Evolutionary conservation across 2,113 vertebrate genomes (phyloP).

Genomic region (Casuarius casuarius): DNA sequence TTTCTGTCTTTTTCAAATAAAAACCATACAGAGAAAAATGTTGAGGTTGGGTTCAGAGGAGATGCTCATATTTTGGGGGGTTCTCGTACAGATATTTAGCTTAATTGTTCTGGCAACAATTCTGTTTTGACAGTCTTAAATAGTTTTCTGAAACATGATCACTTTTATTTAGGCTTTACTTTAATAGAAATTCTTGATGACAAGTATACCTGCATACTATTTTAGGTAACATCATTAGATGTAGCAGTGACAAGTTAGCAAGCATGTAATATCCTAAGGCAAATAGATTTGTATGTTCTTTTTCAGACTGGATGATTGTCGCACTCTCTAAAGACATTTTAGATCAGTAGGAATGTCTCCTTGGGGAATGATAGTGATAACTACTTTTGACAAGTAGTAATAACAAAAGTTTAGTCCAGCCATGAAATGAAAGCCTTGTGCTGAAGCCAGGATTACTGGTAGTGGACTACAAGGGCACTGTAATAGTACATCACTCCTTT

Average conservation of each 20-base stretch:
- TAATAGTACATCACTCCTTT: not conserved
- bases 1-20: rapidly evolving
- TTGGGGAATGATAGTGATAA: constrained; percentile 50
- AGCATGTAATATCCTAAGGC: constrained; percentile 51
- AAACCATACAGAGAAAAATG: not conserved
- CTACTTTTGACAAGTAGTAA: constrained; percentile 59
- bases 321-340: constrained; percentile 44
- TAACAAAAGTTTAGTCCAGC: constrained; percentile 53
- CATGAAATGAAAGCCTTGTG: not conserved
- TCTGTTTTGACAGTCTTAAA: not conserved
- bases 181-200: not conserved
- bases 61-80: not conserved
- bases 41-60: not conserved
- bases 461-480: constrained; percentile 32
- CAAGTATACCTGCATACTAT: not conserved
- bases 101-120: not conserved
- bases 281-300: constrained; percentile 59
- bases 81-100: not conserved
- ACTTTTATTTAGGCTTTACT: not conserved
- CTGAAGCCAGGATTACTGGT: not conserved
- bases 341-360: constrained; percentile 48
- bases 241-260: constrained; percentile 28
- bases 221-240: constrained; percentile 41
- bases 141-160: not conserved
- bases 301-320: constrained; percentile 48